Base-by-base conservation (phyloP, 2,797 vertebrate species). In the Hapalemur alaotrensis region DNA sequence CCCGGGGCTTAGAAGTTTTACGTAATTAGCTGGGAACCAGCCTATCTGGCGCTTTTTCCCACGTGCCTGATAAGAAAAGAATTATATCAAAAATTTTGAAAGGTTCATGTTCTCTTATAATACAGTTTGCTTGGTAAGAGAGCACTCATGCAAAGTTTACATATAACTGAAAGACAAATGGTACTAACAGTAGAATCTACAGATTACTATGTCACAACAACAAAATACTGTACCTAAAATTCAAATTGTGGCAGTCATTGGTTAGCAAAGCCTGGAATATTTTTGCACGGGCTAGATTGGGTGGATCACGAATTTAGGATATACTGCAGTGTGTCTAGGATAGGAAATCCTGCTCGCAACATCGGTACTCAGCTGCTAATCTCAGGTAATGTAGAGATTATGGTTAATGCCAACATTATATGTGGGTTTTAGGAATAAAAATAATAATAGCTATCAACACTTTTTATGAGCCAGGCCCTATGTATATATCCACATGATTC, bases 21-120 rank as follows among this genome's bases (percentile, higher is more conserved):
- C 99, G 22, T 99, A 99, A 97, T 99, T 99, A 91, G 99, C 99
- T 4, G 99, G 99, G 98, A 99, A 99, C 99, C 99, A 99, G 72
- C 99, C 99, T 73, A 99, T 99, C 98, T 99, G 99, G 14, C 99
- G 99, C 97, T 99, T 99, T 98, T 99, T 99, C 46, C 99, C 99
- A 69, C 99, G 99, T 35, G 99, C 99, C 99, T 99, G 97, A 17
- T 89, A 63, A 96, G 95, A 98, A 94, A 89, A 96, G 22, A 97
- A 81, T 22, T 7, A n/a, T 0, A 43, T 87, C 32, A 75, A 22
- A 43, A 76, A 2, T 5, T 80, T 83, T 15, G 35, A 20, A 75
- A 76, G 32, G 54, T 7, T 65, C 18, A 4, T 22, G 5, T 25
- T 80, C n/a, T 35, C 35, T 63, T 13, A 46, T 2, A 35, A 28